A percentile compares a stretch with the other conserved stretches of the same genome.
Conservation (phyloP, 2,113 vertebrate species). For the Macquaria australasica region DNA sequence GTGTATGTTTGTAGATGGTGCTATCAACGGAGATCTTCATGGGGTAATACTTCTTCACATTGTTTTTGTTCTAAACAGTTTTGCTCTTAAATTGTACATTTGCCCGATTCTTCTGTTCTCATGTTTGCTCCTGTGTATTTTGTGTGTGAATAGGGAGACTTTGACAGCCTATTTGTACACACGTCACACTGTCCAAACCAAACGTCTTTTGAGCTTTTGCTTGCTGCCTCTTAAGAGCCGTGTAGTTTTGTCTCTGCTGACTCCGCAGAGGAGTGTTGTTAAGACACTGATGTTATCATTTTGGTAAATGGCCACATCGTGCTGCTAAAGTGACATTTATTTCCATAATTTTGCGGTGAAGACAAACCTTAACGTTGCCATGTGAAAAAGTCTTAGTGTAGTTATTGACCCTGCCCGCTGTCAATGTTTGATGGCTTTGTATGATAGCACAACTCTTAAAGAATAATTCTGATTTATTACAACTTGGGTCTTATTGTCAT, state of each 20-base stretch:
- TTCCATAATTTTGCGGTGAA: neutral
- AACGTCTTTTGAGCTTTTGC: neutral
- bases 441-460: neutral
- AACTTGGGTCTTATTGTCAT: neutral
- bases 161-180: neutral
- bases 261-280: neutral
- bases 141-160: neutral
- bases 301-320: neutral
- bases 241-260: neutral
- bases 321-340: neutral
- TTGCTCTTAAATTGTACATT: neutral
- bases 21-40: conserved; percentile 89
- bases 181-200: neutral
- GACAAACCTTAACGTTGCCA: neutral
- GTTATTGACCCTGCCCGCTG: neutral
- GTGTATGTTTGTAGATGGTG: conserved; percentile 80
- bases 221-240: neutral
- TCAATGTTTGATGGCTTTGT: neutral
- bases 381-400: neutral
- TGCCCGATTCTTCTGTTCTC: neutral
- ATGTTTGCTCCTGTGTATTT: neutral
- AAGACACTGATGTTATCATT: neutral
- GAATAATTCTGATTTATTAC: neutral
- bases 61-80: neutral
- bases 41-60: conserved; percentile 78